Conservation (phyloP, 2,113 vertebrate genomes). For the Heterotis niloticus region DNA sequence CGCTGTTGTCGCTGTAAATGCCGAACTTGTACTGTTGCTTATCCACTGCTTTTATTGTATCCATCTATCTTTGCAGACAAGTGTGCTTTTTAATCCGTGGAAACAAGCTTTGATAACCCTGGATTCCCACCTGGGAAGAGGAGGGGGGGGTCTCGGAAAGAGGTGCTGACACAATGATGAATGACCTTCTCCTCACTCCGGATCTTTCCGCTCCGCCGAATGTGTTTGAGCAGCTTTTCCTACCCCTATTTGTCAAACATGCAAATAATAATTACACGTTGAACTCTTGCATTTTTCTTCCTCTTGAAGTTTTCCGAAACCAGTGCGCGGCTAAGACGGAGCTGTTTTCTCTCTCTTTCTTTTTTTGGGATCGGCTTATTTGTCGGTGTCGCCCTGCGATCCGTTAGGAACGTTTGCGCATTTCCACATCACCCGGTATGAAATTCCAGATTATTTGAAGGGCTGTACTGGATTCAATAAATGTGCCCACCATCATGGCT, state of each 20-base stretch:
- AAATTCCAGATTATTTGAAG: too few species aligned
- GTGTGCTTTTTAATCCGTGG: conserved; percentile 32
- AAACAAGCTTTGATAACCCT: conserved; percentile 45
- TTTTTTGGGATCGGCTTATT: conserved; percentile 52
- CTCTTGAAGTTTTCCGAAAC: conserved; percentile 44
- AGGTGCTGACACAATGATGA: conserved; percentile 47
- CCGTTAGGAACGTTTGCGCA: not conserved
- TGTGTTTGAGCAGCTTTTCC: conserved; percentile 40
- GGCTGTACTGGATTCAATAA: too few species aligned
- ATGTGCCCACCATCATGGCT: too few species aligned
- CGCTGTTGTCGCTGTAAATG: not conserved
- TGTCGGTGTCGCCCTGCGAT: conserved; percentile 38
- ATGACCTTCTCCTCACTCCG: conserved; percentile 32
- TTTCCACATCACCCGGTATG: too few species aligned
- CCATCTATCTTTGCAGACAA: conserved; percentile 34
- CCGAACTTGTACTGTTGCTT: not conserved
- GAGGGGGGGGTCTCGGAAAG: conserved; percentile 21
- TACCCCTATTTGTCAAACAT: conserved; percentile 49
- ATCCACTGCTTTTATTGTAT: conserved; percentile 14
- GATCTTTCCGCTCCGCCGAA: conserved; percentile 28
- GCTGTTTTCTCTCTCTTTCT: too few species aligned
- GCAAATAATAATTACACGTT: conserved; percentile 59
- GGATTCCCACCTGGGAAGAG: conserved; percentile 29
- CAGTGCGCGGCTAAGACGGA: conserved; percentile 56
- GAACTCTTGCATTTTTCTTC: conserved; percentile 52